Percentiles rank a stretch among this genome's conserved stretches.
Evolutionary conservation across 2,797 vertebrate genomes (phyloP).

Genomic region (Enteromius treurensis): DNA sequence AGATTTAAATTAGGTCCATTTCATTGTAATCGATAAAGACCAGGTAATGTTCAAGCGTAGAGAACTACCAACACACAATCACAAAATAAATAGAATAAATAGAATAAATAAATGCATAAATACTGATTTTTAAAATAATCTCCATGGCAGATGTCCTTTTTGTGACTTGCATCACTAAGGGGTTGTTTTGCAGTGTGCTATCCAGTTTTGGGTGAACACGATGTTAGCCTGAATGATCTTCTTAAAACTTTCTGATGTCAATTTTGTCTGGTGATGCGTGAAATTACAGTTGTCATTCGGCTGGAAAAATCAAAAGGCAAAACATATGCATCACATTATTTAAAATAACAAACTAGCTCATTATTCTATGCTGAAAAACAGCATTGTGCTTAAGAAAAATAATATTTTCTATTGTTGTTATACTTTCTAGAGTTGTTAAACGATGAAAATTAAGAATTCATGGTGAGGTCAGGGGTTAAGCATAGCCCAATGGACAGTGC

Average conservation of each 20-base stretch:
- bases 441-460: not conserved
- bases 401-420: not conserved
- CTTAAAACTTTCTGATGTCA: not conserved
- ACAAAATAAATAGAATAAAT: constrained; percentile 34
- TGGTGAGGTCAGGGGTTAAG: not conserved
- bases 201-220: not conserved
- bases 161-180: rapidly evolving
- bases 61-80: rapidly evolving
- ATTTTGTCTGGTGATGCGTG: rapidly evolving
- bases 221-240: not conserved
- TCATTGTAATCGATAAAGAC: too few relatives aligned
- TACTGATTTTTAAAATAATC: too few relatives aligned
- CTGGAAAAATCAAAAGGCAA: constrained; percentile 14
- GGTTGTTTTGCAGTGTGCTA: not conserved
- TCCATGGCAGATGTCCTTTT: not conserved
- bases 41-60: not conserved
- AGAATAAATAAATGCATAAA: constrained; percentile 14
- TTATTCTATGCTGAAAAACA: not conserved
- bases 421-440: not conserved
- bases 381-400: not conserved
- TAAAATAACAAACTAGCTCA: not conserved
- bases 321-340: not conserved
- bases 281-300: not conserved
- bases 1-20: not conserved
- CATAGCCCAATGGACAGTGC: not conserved